phyloP scores from a whole-genome alignment of 2,888 invertebrate genomes.

The Pyrocoelia pectoralis region DNA sequence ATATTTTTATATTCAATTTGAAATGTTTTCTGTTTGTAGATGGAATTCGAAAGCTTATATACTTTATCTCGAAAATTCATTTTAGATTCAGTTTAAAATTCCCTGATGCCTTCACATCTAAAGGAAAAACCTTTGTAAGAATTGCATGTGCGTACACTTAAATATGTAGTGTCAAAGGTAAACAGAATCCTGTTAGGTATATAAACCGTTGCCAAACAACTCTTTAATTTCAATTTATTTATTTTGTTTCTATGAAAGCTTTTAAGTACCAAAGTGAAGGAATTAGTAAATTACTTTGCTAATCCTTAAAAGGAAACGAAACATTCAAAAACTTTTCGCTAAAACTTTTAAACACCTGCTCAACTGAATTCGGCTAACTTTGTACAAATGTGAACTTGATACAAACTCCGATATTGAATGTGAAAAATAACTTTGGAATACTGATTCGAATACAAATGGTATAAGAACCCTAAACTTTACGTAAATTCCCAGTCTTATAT shows the following conservation, averaged over 20 bases:
- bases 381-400: slow-evolving; percentile 28
- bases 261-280: slow-evolving; percentile 29
- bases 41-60: background rate
- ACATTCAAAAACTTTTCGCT: slow-evolving; percentile 37
- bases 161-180: slow-evolving; percentile 8
- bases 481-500: background rate
- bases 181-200: slow-evolving; percentile 20
- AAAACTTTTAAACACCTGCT: slow-evolving; percentile 40
- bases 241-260: slow-evolving; percentile 21
- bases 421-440: slow-evolving; percentile 18
- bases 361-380: slow-evolving; percentile 31
- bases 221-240: slow-evolving; percentile 25
- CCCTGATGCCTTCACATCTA: background rate
- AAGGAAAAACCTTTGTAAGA: background rate
- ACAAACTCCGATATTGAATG: slow-evolving; percentile 16
- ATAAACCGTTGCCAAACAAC: slow-evolving; percentile 5
- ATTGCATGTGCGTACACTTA: background rate
- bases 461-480: background rate
- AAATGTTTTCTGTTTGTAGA: slow-evolving; percentile 7
- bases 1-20: background rate
- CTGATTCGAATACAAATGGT: slow-evolving; percentile 15
- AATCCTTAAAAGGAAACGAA: slow-evolving; percentile 35
- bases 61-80: background rate
- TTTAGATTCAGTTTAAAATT: background rate
- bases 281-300: slow-evolving; percentile 36